These are phyloP conservation scores for Zosterops hypoxanthus DNA, from an alignment of 2,113 vertebrate species.

Conservation along the genomic window DNA sequence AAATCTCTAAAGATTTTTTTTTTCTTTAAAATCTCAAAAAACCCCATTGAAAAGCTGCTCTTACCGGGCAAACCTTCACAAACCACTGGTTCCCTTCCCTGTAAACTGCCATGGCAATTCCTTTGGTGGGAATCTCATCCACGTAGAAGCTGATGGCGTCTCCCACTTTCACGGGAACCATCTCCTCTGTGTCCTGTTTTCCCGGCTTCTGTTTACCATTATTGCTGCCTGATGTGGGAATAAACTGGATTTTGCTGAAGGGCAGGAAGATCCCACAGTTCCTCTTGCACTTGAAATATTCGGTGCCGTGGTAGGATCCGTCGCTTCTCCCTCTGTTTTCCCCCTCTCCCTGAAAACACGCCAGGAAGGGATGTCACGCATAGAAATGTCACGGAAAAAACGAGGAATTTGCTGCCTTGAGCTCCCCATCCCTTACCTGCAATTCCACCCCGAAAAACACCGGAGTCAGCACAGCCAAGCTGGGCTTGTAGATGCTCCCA, in stretches of 20 bases:
- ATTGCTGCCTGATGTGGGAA: neutral
- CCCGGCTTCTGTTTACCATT: neutral
- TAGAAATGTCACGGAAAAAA: neutral
- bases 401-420: fast-evolving
- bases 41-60: neutral
- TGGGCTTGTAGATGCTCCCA: conserved; percentile 28
- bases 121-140: conserved; percentile 56
- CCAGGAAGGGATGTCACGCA: neutral
- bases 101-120: conserved; percentile 73
- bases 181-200: fast-evolving
- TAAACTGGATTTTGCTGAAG: conserved; percentile 70
- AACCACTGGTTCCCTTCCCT: conserved; percentile 9
- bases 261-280: conserved; percentile 78
- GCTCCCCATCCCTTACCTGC: conserved; percentile 67
- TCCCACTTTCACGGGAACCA: conserved; percentile 58
- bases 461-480: neutral
- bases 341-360: conserved; percentile 68
- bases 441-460: conserved; percentile 82
- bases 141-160: conserved; percentile 78
- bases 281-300: conserved; percentile 69
- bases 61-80: conserved; percentile 64
- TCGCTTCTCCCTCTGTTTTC: conserved; percentile 66
- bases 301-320: neutral
- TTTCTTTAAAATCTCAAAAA: neutral
- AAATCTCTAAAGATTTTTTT: neutral